These are phyloP conservation scores for Zaprionus africanus DNA, from an alignment of 1,140 invertebrate genomes.

Conservation along the genomic window DNA sequence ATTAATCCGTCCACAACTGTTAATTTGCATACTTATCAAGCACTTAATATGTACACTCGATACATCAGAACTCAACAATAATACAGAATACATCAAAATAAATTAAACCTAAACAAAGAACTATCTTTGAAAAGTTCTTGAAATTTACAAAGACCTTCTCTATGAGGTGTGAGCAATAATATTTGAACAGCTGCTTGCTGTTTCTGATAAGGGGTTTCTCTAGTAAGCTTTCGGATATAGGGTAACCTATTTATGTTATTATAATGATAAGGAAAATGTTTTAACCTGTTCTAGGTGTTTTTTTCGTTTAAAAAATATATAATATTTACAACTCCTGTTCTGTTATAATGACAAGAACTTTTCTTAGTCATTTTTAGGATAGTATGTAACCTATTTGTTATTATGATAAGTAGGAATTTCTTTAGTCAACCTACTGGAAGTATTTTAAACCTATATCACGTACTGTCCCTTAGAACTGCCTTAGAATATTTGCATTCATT, in stretches of 20 bases:
- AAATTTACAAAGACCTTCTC: not conserved
- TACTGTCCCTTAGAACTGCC: no score
- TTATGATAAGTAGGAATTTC: no score
- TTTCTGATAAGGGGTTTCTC: no score
- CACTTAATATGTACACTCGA: not conserved
- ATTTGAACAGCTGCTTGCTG: not conserved
- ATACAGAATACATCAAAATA: not conserved
- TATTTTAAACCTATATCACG: no score
- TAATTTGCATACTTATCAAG: not conserved
- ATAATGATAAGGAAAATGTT: not conserved
- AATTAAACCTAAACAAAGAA: not conserved
- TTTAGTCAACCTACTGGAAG: no score
- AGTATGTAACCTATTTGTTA: no score
- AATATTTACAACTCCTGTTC: no score
- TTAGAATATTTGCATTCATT: not conserved
- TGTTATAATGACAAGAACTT: no score
- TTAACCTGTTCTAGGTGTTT: not conserved
- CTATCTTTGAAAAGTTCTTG: not conserved
- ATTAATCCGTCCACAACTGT: not conserved
- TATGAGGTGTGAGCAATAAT: not conserved
- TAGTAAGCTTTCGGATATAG: not conserved
- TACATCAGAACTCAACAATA: not conserved
- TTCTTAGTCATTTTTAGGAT: no score
- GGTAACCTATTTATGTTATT: not conserved
- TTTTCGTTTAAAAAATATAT: not conserved